Evolutionary conservation across 2,888 invertebrate genomes (phyloP).

Genomic region (Micropterix aruncella): DNA sequence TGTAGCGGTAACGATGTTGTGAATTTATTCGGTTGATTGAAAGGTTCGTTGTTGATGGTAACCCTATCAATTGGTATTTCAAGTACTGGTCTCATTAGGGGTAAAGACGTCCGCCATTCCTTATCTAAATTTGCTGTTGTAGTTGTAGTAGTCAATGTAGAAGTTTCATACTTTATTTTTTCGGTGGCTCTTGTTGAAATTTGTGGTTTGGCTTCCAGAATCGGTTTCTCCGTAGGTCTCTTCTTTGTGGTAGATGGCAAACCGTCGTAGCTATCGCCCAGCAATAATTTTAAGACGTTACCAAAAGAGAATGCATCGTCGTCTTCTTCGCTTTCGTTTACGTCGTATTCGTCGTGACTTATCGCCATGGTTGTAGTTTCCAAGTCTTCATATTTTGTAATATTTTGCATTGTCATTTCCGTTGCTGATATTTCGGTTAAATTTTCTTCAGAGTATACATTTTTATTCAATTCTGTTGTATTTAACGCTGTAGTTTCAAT

Average conservation of each 20-base stretch:
- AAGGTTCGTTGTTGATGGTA: conserved; percentile 7
- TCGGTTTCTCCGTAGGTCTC: conserved; percentile 6
- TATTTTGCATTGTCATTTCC: too few relatives aligned
- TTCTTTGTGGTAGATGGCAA: conserved; percentile 20
- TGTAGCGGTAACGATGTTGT: conserved; percentile 7
- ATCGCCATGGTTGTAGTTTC: too few relatives aligned
- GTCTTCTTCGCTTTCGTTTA: conserved; percentile 17
- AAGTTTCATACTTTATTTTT: conserved; percentile 5
- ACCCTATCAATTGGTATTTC: conserved; percentile 1
- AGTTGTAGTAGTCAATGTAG: conserved; percentile 6
- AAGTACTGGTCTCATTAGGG: conserved; percentile 1
- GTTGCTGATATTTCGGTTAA: too few relatives aligned
- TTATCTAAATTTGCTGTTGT: conserved; percentile 2
- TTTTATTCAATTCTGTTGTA: too few relatives aligned
- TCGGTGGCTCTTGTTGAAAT: conserved; percentile 9
- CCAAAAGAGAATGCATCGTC: conserved; percentile 44
- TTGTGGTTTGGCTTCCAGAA: conserved; percentile 7
- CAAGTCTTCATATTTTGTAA: too few relatives aligned
- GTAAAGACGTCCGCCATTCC: background rate
- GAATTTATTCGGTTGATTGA: conserved; percentile 7
- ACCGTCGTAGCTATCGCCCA: conserved; percentile 33
- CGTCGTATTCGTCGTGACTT: background rate
- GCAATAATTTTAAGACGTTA: conserved; percentile 44
- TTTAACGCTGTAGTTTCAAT: too few relatives aligned
- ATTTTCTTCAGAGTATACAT: too few relatives aligned